Evolutionary conservation across 2,888 invertebrate species (phyloP), one percentile per base, ranked within the genome.

Genomic region (Leptura quadrifasciata): DNA sequence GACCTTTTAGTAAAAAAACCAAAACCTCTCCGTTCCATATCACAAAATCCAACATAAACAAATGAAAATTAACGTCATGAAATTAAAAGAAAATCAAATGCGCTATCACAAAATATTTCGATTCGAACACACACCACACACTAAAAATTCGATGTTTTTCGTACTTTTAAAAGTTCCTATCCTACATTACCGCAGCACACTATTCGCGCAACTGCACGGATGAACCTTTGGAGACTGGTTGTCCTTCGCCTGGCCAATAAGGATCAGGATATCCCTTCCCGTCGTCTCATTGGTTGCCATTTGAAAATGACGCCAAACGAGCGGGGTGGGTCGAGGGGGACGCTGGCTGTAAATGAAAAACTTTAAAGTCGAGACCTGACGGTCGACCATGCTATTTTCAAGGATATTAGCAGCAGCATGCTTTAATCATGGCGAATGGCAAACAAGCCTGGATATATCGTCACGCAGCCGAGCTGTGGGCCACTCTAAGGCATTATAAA

Each of bases 1-100:
- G 93, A 94, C 94, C 94, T 94, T 93, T 94, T 94, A 90, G 94
- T 93, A 93, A 93, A 94, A 92, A 94, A 94, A 92, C 93, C 94
- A 92, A 92, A 93, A 92, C 93, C 93, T 92, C 94, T 93, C 92
- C 94, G 93, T 93, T 94, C 94, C 94, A 94, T 94, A 92, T 91
- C 93, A 86, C 92, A 92, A 90, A 91, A 91, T 90, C 89, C 90
- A 90, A 91, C 90, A 90, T 90, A 90, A 90, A 90, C 90, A 90
- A 90, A 90, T 89, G 89, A 90, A 90, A 89, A 90, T 89, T 89
- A 91, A 91, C 89, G 89, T 90, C 90, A 80, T 79, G 52, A 76
- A 81, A 75, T 68, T 72, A 73, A 71, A 65, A 47, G 75, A 79
- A 76, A 65, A 69, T 35, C 58, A 69, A 69, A 71, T 71, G 31